Evolutionary conservation across 2,888 invertebrate species (phyloP), one percentile per base, ranked within the genome.

Genomic region (Cacoxenus indagator): DNA sequence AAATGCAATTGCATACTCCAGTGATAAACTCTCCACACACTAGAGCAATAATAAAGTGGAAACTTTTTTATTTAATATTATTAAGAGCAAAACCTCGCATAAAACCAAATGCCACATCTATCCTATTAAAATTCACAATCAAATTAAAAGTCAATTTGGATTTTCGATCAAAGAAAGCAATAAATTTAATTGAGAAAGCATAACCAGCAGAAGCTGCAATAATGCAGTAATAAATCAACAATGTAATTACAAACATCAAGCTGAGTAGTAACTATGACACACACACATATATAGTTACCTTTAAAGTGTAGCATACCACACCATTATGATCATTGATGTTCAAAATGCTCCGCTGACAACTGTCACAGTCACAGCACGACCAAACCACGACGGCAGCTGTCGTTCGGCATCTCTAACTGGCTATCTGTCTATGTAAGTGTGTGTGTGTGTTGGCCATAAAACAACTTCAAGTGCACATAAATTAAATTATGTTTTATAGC

Each of bases 401-500:
- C 37, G 0, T 2, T 37, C 37, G 8, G 37, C 1, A 1, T 37
- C 9, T 37, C 37, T 4, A 14, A 11, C 37, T 37, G 37, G 8
- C 37, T 37, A 14, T 31, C 31, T 31, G 31, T 9, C 31, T 54
- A 22, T 54, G 3, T 24, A 24, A 14, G n/a, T 46, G 46, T 26
- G 9, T 2, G n/a, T 29, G 9, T 59, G 3, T 27, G n/a, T 31
- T 37, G 29, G 17, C 31, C 59, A 59, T 59, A 59, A 59, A 59
- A 27, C 17, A 29, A 29, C 57, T 29, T 57, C n/a, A 31, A 70
- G 70, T 67, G 29, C 64, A 59, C 75, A 78, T 73, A 81, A 79
- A 80, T 80, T 75, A 78, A 80, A 81, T 77, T 75, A 79, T 83
- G 70, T 74, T 83, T 80, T 76, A 80, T 75, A 72, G 79, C 69